Base-by-base conservation (phyloP, 2,888 invertebrate genomes). In the Pegoplata infirma region DNA sequence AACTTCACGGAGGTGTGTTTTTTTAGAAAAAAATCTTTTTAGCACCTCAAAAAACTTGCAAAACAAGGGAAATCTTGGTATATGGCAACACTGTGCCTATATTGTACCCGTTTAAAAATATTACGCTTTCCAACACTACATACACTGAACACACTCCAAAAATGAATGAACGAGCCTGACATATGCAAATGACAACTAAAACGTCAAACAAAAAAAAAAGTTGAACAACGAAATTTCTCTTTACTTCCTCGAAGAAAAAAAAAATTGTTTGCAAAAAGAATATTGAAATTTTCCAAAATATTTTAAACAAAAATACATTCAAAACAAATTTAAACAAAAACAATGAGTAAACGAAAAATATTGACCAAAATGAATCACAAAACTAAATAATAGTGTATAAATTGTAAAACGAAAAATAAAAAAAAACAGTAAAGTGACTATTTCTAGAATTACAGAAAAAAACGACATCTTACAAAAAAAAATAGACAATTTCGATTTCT, bases 201-300 rank as follows among this genome's bases (percentile, higher is more conserved):
- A 80, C 76, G 80, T 81, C 81, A 81, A 81, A 81, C 46, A 81
- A 73, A 58, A 69, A 76, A 81, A 73, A 58, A 69, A 76, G 51
- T 19, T 68, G 36, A 73, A 75, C 69, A 73, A 80, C 80, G 80
- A 76, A 80, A 76, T 81, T 81, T 81, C 78, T 80, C 78, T 78
- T 81, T 80, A 76, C 76, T 81, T 77, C 67, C 56, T 67, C 63
- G 47, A 59, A 76, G 46, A 47, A 3, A 14, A 44, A 59, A 61
- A 55, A 76, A 72, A 49, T 66, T 72, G 74, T 79, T 79, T 74
- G 69, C 74, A 64, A 78, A 74, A 63, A 47, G 12, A 75, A 75
- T 44, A 61, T 63, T n/a, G 51, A 28, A 63, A 51, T 53, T 47
- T 47, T 58, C 10, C 21, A 16, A 64, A 21, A 58, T 36, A 46